A percentile compares a stretch with the other conserved stretches of the same genome.
Conservation (phyloP, 2,113 vertebrate genomes). For the Nestor notabilis region DNA sequence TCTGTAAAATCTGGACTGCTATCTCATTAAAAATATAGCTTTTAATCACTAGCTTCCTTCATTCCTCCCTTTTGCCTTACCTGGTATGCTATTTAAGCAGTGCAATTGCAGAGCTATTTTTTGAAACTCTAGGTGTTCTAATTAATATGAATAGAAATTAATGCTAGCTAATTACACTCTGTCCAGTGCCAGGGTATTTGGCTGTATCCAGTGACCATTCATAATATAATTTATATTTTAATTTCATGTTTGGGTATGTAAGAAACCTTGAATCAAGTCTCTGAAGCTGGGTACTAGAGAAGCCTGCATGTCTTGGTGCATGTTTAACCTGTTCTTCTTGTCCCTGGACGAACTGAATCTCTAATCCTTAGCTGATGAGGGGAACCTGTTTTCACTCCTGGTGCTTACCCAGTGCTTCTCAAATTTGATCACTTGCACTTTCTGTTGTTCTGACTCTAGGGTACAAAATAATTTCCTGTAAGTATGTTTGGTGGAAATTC, state of each 20-base stretch:
- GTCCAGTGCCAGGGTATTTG: neutral
- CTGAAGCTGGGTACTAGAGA: neutral
- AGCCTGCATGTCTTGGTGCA: neutral
- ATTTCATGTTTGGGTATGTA: neutral
- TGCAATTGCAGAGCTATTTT: neutral
- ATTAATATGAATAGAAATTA: neutral
- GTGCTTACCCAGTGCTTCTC: neutral
- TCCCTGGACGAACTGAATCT: neutral
- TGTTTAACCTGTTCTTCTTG: neutral
- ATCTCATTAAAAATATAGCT: neutral
- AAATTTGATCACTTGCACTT: neutral
- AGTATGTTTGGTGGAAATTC: neutral
- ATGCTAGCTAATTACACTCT: neutral
- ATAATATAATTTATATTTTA: neutral
- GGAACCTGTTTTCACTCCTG: neutral
- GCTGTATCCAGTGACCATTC: neutral
- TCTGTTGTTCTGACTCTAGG: neutral
- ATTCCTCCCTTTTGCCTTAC: neutral
- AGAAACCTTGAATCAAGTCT: neutral
- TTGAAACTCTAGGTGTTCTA: constrained; percentile 1
- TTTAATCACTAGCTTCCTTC: neutral
- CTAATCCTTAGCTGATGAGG: neutral
- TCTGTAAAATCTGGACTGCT: neutral
- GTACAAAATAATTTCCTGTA: neutral
- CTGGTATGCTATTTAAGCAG: neutral